Percentiles rank a stretch among this genome's conserved stretches.
Conservation (phyloP, 2,888 invertebrate genomes). For the Isotomurus palustris region DNA sequence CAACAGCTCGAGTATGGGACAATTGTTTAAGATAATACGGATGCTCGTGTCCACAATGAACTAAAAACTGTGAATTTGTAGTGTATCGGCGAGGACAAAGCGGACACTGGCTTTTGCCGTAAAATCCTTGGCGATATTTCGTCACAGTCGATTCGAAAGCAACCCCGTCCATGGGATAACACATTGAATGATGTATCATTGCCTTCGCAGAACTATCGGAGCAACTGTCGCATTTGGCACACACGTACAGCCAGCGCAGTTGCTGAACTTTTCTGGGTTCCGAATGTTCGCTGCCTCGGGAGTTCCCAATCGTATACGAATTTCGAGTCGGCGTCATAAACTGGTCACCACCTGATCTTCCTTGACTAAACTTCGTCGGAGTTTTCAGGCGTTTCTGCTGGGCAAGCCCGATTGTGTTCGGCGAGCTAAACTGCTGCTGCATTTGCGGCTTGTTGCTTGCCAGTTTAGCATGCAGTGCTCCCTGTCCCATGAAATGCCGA, state of each 20-base stretch:
- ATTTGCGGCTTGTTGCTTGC: too few relatives aligned
- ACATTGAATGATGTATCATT: constrained; percentile 28
- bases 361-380: too few relatives aligned
- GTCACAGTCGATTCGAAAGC: constrained; percentile 36
- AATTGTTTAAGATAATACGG: constrained; percentile 29
- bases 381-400: too few relatives aligned
- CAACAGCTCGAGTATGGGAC: constrained; percentile 20
- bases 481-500: too few relatives aligned
- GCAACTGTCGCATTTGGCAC: constrained; percentile 36
- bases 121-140: constrained; percentile 44
- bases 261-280: constrained; percentile 38
- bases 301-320: constrained; percentile 28
- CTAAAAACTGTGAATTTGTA: constrained; percentile 35
- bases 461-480: too few relatives aligned
- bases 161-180: constrained; percentile 29
- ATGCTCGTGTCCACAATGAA: constrained; percentile 44
- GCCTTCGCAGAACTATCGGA: constrained; percentile 38
- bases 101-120: constrained; percentile 39
- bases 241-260: constrained; percentile 45
- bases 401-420: too few relatives aligned
- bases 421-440: too few relatives aligned
- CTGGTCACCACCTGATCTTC: too few relatives aligned
- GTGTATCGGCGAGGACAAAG: constrained; percentile 40
- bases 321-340: too few relatives aligned
- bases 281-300: constrained; percentile 25